Evolutionary conservation across 2,113 vertebrate species (phyloP).

Genomic region (Petrocephalus microphthalmus): DNA sequence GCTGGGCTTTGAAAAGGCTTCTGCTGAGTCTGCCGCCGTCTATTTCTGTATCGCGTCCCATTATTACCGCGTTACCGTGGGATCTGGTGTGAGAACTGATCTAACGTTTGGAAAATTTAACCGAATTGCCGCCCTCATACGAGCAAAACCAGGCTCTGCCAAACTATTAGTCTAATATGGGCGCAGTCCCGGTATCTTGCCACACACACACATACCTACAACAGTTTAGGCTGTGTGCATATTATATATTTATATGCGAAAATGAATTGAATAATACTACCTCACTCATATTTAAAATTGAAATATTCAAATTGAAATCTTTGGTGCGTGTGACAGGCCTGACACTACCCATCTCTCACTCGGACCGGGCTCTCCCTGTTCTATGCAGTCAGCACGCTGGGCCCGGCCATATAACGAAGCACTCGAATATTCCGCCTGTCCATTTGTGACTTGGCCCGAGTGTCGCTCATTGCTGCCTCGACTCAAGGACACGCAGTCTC

Average conservation of each 20-base stretch:
- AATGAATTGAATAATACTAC: background rate
- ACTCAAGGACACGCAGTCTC: background rate
- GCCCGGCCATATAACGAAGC: background rate
- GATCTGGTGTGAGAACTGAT: background rate
- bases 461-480: background rate
- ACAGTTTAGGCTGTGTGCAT: background rate
- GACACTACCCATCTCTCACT: background rate
- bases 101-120: background rate
- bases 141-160: background rate
- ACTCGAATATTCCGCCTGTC: background rate
- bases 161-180: background rate
- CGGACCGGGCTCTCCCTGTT: background rate
- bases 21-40: background rate
- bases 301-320: background rate
- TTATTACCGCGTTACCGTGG: background rate
- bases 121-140: background rate
- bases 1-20: background rate
- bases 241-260: background rate
- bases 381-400: background rate
- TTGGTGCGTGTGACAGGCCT: background rate
- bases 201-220: background rate
- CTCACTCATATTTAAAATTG: background rate
- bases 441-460: background rate
- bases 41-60: background rate
- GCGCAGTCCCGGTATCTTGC: background rate